Evolutionary conservation across 2,888 invertebrate species (phyloP), one percentile per base, ranked within the genome.

Genomic region (Pristionchus mayeri): DNA sequence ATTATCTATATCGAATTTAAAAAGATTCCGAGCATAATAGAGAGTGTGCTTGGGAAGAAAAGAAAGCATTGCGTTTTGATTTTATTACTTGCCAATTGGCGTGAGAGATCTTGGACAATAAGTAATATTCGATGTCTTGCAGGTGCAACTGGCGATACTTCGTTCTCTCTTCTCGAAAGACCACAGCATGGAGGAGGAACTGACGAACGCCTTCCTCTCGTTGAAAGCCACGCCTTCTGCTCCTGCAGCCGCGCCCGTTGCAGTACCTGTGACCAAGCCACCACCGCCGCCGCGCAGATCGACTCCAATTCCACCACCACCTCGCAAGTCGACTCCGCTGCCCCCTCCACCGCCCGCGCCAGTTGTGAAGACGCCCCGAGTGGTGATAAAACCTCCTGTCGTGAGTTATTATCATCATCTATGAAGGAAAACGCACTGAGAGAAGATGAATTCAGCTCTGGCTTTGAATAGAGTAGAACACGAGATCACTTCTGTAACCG

Each of bases 131-230:
- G n/a, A 21, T 57, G 3, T n/a, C 16, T 63, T 34, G 34, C 63
- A 34, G 48, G 82, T 82, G 3, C 82, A 82, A 63, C 44, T 82
- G 27, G 82, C 82, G 37, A 82, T 82, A 27, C 67, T 82, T 3
- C 60, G 82, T 7, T 44, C 63, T 2, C 27, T 82, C 11, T 63
- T 82, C 63, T 3, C 13, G 6, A 63, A 63, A 16, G 82, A 63
- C 21, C 44, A 13, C 48, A 1, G 0, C 6, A 9, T 82, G 63
- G 37, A 60, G 7, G 48, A 27, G 3, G 24, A 82, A 67, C 18
- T 82, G 48, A 63, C 11, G 21, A 21, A 16, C 21, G 21, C 52
- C 21, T 40, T 71, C 40, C 1, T 40, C 7, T 1, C 71, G 1
- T 3, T 40, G 37, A 71, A 71, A 24, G 71, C 44, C 44, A 44